Percentiles rank a stretch among this genome's conserved stretches.
Conservation (phyloP, 23 tunicate genomes). For the Pegea sp. region DNA sequence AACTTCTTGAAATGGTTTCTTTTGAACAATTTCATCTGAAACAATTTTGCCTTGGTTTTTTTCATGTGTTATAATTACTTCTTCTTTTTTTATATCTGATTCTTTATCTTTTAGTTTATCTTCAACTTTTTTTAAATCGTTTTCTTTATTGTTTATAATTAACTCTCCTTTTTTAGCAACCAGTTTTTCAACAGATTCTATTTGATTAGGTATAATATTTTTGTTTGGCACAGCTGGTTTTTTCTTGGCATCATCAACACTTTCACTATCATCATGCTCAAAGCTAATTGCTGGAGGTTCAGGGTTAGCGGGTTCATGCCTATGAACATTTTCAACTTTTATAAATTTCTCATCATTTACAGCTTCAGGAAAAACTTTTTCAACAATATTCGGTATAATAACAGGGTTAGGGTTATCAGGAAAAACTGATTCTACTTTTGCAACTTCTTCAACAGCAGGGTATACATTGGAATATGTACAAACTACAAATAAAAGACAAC, state of each 20-base stretch:
- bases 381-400: neutral
- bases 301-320: conserved; percentile 89
- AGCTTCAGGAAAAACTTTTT: conserved; percentile 1
- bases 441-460: conserved; percentile 2
- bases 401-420: neutral
- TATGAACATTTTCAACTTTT: conserved; percentile 35
- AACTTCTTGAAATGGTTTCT: neutral
- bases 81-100: neutral
- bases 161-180: neutral
- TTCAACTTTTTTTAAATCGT: neutral
- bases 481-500: conserved; percentile 55
- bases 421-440: neutral
- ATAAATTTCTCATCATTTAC: conserved; percentile 11
- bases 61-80: neutral
- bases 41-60: neutral
- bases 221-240: neutral
- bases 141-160: neutral
- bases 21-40: neutral
- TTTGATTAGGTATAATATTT: neutral
- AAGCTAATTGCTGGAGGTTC: conserved; percentile 1
- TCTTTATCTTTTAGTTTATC: neutral
- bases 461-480: conserved; percentile 73
- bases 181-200: neutral
- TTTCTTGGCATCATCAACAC: neutral
- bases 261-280: conserved; percentile 3